Percentiles rank a stretch among this genome's conserved stretches.
Evolutionary conservation across 2,113 vertebrate genomes (phyloP).

Genomic region (Holacanthus passer): DNA sequence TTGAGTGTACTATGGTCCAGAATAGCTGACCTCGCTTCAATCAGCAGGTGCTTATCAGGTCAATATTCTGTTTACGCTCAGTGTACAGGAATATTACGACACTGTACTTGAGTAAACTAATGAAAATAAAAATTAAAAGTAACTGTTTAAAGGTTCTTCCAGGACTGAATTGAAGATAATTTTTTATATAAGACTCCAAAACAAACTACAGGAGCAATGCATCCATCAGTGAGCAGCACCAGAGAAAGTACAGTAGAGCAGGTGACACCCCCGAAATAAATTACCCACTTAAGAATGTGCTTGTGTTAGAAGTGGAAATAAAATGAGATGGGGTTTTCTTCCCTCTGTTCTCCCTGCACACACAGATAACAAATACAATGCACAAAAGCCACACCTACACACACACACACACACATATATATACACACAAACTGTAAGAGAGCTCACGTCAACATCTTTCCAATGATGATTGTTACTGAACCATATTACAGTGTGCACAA

Average conservation of each 20-base stretch:
- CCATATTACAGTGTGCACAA: not conserved
- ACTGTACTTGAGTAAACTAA: not conserved
- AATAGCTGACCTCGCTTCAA: slow-evolving; percentile 62
- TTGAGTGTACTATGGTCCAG: slow-evolving; percentile 51
- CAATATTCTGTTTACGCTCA: slow-evolving; percentile 25
- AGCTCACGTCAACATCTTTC: slow-evolving; percentile 28
- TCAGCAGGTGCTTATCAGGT: slow-evolving; percentile 49
- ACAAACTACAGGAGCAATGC: not conserved
- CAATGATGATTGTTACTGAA: slow-evolving; percentile 7
- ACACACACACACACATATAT: not conserved
- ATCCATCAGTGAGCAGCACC: not conserved
- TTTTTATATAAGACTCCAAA: not conserved
- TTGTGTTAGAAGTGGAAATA: slow-evolving; percentile 40
- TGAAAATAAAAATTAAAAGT: not conserved
- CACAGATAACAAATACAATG: slow-evolving; percentile 12
- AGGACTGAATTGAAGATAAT: not conserved
- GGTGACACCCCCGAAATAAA: slow-evolving; percentile 41
- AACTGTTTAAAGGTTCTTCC: not conserved
- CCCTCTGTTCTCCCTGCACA: not conserved
- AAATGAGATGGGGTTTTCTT: slow-evolving; percentile 1
- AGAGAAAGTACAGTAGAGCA: slow-evolving; percentile 13
- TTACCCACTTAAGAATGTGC: slow-evolving; percentile 37
- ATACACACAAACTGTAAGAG: slow-evolving; percentile 13
- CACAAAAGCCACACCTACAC: not conserved
- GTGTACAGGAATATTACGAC: slow-evolving; percentile 11